These are phyloP conservation scores for Epinephelus fuscoguttatus DNA, from an alignment of 2,113 vertebrate species.

Conservation along the genomic window DNA sequence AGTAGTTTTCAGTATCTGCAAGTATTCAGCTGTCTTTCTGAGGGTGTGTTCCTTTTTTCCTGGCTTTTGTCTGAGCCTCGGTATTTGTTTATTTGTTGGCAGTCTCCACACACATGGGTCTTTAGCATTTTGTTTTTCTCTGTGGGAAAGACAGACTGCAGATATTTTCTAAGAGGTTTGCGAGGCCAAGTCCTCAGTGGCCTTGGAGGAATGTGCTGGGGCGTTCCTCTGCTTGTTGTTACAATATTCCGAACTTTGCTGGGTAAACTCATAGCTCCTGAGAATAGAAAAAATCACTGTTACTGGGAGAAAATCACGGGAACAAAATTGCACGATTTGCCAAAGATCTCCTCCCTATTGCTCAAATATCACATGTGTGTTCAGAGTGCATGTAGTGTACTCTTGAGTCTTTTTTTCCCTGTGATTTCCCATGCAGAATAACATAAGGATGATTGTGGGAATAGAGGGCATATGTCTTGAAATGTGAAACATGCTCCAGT, in stretches of 20 bases:
- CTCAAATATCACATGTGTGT: background rate
- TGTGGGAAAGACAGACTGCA: constrained; percentile 67
- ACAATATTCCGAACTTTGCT: constrained; percentile 54
- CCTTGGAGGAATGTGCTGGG: constrained; percentile 76
- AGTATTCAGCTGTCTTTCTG: background rate
- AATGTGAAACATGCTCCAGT: constrained; percentile 34
- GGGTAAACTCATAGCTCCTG: constrained; percentile 50
- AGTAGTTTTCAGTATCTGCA: constrained; percentile 1
- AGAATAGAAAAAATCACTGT: constrained; percentile 25
- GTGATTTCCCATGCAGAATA: background rate
- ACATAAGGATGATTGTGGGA: constrained; percentile 12
- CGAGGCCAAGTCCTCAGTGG: constrained; percentile 63
- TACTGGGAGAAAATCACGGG: constrained; percentile 4
- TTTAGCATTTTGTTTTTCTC: constrained; percentile 55
- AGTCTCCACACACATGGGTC: background rate
- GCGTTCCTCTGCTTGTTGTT: constrained; percentile 70
- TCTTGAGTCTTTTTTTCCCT: background rate
- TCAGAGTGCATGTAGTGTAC: background rate
- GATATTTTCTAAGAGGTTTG: constrained; percentile 57
- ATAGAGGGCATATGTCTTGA: constrained; percentile 8
- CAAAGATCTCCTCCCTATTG: background rate
- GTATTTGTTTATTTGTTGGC: constrained; percentile 43
- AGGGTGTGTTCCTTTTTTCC: background rate
- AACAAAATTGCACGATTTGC: constrained; percentile 11
- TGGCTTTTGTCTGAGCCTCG: constrained; percentile 27